A percentile compares a stretch with the other conserved stretches of the same genome.
phyloP scores from a whole-genome alignment of 2,888 invertebrate species.

The Carabus problematicus region DNA sequence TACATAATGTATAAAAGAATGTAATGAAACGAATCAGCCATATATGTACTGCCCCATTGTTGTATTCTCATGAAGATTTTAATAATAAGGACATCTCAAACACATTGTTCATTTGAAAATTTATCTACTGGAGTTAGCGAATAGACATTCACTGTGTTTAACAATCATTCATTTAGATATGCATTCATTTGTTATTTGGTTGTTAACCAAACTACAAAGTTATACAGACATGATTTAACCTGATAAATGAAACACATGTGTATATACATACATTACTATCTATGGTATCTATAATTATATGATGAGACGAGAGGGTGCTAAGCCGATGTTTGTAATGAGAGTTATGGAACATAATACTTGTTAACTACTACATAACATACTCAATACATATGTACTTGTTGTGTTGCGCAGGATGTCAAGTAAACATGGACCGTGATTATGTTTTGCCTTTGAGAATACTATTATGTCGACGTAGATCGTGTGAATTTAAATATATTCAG shows the following conservation, averaged over 20 bases:
- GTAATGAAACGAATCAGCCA: slow-evolving; percentile 36
- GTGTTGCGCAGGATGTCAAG: slow-evolving; percentile 31
- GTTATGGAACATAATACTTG: slow-evolving; percentile 14
- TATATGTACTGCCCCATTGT: slow-evolving; percentile 42
- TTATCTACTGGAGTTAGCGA: no score
- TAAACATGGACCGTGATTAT: slow-evolving; percentile 24
- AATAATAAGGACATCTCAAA: background rate
- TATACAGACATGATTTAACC: no score
- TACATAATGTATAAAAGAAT: slow-evolving; percentile 36
- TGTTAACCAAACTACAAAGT: no score
- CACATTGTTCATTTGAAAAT: no score
- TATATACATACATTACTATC: no score
- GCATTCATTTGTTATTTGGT: no score
- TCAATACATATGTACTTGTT: slow-evolving; percentile 11
- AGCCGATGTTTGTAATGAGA: background rate
- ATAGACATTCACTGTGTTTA: no score
- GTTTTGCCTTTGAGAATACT: slow-evolving; percentile 35
- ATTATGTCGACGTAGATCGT: slow-evolving; percentile 23
- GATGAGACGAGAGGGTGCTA: slow-evolving; percentile 2
- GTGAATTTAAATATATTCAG: slow-evolving; percentile 1
- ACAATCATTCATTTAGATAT: no score
- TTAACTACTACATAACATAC: slow-evolving; percentile 6
- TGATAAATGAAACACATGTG: no score
- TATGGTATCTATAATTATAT: slow-evolving; percentile 3
- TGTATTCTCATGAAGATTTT: slow-evolving; percentile 32